Percentiles rank a stretch among this genome's conserved stretches.
phyloP scores from a whole-genome alignment of 2,797 vertebrate species.

The Periparus ater region DNA sequence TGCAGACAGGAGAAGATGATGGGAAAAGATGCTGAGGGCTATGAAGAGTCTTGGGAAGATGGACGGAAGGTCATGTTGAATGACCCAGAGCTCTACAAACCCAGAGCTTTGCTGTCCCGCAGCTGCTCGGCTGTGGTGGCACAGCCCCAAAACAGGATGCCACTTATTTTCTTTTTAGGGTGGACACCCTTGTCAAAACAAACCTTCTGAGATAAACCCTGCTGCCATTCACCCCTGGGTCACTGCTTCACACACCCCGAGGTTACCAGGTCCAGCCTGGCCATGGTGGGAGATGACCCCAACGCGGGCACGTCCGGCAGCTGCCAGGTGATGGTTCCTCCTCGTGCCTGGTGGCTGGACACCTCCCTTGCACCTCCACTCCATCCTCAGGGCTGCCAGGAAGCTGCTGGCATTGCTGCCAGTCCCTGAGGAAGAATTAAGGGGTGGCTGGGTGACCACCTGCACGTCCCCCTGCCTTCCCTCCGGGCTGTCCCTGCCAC shows the following conservation, averaged over 20 bases:
- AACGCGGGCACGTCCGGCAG: accelerated
- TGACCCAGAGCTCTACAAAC: not conserved
- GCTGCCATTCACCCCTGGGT: not conserved
- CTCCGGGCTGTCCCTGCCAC: not conserved
- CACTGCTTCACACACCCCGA: not conserved
- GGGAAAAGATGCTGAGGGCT: not conserved
- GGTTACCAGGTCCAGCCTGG: not conserved
- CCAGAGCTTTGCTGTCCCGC: not conserved
- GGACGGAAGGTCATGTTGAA: not conserved
- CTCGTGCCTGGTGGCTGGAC: not conserved
- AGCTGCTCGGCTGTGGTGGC: accelerated
- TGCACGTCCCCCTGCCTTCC: not conserved
- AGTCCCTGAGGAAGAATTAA: not conserved
- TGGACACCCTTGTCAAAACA: not conserved
- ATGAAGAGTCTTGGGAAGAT: not conserved
- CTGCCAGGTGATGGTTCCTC: not conserved
- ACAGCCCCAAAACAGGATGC: not conserved
- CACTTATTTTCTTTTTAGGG: not conserved
- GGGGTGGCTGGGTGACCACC: not conserved
- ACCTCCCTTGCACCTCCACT: not conserved
- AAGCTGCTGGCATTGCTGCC: not conserved
- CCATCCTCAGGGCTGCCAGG: not conserved
- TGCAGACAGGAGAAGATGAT: not conserved
- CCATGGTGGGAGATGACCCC: accelerated
- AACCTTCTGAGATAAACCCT: not conserved